Base-by-base conservation (phyloP, 30 jellyfish, hydroid and myxozoan genomes). In the Sanderia malayensis region DNA sequence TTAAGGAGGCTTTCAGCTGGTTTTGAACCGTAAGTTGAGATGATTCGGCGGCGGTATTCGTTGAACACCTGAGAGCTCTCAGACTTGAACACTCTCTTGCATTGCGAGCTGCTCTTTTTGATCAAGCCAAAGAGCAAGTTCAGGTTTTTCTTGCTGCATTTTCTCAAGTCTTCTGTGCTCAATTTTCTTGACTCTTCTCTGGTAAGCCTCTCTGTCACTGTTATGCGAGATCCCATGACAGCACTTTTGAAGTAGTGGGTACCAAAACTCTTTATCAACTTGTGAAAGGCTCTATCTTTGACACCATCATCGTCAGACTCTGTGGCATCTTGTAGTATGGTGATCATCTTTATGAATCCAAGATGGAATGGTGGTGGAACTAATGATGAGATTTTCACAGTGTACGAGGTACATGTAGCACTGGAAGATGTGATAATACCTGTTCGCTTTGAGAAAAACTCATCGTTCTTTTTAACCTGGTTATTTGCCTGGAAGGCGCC, bases 151-250 rank as follows among this genome's bases (percentile, higher is more conserved):
- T n/a, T n/a, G n/a, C n/a, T n/a, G 17, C 31, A 10, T 34, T 11
- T 66, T 67, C 8, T 45, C 84, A 11, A 61, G 37, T 17, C 75
- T 44, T 44, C 46, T 30, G 41, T 74, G 83, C 63, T 81, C 26
- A 2, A 31, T 13, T 0, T 63, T 69, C 1, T n/a, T n/a, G n/a
- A n/a, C n/a, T n/a, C n/a, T n/a, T n/a, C n/a, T n/a, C n/a, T n/a
- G n/a, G n/a, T n/a, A n/a, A n/a, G n/a, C n/a, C n/a, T n/a, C n/a
- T n/a, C n/a, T n/a, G n/a, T n/a, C n/a, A n/a, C n/a, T n/a, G 90
- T 63, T 15, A 69, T 41, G 2, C 90, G 84, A 2, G 90, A 67
- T 61, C 90, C 90, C 57, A 78, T 64, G 8, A 74, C 64, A 6
- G 84, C 73, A 21, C 65, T 46, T 45, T 49, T 52, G 60, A 78